Base-by-base conservation (phyloP, 2,797 vertebrate species). In the Cheirogaleus major region DNA sequence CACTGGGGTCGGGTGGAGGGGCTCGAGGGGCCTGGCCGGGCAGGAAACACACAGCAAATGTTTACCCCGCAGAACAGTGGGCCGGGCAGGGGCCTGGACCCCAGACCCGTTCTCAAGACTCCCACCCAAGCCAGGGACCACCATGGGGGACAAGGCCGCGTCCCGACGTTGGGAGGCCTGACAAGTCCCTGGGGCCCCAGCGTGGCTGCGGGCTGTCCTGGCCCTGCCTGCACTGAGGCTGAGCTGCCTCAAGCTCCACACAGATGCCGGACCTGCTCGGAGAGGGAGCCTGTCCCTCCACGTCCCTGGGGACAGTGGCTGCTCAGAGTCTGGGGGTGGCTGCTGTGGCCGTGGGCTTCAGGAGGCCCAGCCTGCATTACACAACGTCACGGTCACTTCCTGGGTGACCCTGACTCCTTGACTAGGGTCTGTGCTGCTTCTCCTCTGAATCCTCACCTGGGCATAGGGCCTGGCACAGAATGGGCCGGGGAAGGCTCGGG, bases 1-100 rank as follows among this genome's bases (percentile, higher is more conserved):
- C 63, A 15, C 59, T 61, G n/a, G n/a, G n/a, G n/a, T n/a, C 2
- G 32, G 32, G 15, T 65, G 32, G 63, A n/a, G 63, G 63, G 96
- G 76, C 1, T 5, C 8, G 80, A 11, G 69, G 81, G 20, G 90
- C 84, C 65, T 88, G 97, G 70, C 96, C 97, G 50, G 95, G 97
- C 97, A 97, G 98, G 98, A 98, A 98, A 96, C 90, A 86, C 94
- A 97, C 96, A 89, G 96, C 94, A 93, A 97, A 95, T 89, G 96
- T 97, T 96, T 96, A 95, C 96, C 93, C 96, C 76, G 83, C 38
- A 81, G 45, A 96, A 97, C 97, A 89, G 52, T 93, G 83, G 43
- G 45, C 69, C 48, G 15, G 94, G 35, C 45, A 57, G 9, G 84
- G 50, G 41, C n/a, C 80, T 7, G 27, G 8, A 13, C 11, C 70